phyloP scores from a whole-genome alignment of 2,113 vertebrate genomes.

The Salvelinus fontinalis region DNA sequence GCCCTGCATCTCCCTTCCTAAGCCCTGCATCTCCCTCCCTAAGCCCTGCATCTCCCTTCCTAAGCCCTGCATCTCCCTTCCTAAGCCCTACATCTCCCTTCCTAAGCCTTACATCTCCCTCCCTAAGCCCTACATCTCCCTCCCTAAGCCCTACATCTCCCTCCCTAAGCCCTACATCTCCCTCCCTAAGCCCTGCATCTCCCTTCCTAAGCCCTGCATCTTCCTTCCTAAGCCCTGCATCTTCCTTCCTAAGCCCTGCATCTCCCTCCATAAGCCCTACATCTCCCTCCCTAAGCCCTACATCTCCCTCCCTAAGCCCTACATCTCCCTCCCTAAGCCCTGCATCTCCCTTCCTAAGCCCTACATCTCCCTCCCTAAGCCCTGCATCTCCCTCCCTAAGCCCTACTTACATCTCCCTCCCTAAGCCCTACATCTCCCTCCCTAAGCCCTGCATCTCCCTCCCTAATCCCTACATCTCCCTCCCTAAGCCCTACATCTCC shows the following conservation, averaged over 20 bases:
- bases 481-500: neutral
- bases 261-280: neutral
- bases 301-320: neutral
- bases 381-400: neutral
- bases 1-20: neutral
- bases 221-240: too few species aligned
- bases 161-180: neutral
- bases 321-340: neutral
- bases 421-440: too few species aligned
- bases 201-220: neutral
- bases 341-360: neutral
- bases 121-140: neutral
- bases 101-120: neutral
- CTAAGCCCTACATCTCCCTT: too few species aligned
- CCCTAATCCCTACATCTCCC: neutral
- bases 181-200: neutral
- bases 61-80: neutral
- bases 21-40: neutral
- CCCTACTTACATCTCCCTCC: neutral
- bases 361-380: neutral
- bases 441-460: neutral
- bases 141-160: neutral
- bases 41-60: neutral
- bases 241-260: slow-evolving; percentile 4
- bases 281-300: neutral